These are phyloP conservation scores for Trissonchulus latispiculum DNA, from an alignment of 2,888 invertebrate genomes.

Conservation along the genomic window DNA sequence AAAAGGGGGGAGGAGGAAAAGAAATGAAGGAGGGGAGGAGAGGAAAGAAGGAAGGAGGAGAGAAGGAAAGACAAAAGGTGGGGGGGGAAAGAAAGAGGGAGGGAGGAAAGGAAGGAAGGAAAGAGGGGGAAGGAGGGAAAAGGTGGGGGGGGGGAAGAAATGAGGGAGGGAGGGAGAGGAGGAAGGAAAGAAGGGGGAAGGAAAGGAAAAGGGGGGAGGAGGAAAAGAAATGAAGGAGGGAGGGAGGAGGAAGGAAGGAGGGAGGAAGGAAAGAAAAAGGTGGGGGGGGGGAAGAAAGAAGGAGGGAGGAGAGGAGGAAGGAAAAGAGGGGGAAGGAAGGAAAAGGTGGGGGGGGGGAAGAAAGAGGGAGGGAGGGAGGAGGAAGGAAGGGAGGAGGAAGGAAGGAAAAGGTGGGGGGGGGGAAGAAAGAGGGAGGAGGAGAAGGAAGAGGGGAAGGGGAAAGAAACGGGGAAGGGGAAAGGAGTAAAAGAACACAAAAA, in stretches of 20 bases:
- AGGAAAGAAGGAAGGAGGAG: conserved; percentile 1
- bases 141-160: neutral
- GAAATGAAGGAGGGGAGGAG: neutral
- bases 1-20: neutral
- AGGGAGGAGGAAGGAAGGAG: neutral
- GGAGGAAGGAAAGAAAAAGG: conserved; percentile 6
- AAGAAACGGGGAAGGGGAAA: neutral
- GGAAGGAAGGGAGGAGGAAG: neutral
- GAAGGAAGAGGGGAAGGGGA: conserved; percentile 7
- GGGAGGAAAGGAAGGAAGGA: neutral
- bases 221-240: conserved; percentile 2
- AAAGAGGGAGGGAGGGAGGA: conserved; percentile 4
- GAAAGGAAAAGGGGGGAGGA: neutral
- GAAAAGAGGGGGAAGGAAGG: neutral
- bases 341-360: conserved; percentile 8
- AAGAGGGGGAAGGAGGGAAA: neutral
- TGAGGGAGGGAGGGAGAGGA: neutral
- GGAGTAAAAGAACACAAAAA: conserved; percentile 3
- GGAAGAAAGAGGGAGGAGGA: neutral
- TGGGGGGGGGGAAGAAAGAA: conserved; percentile 8
- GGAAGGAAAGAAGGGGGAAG: neutral
- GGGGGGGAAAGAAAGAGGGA: conserved; percentile 4
- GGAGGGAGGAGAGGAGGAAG: conserved; percentile 2
- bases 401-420: neutral
- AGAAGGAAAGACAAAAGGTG: conserved; percentile 10